Conservation (phyloP, 2,888 invertebrate species). For the Sesamia inferens region DNA sequence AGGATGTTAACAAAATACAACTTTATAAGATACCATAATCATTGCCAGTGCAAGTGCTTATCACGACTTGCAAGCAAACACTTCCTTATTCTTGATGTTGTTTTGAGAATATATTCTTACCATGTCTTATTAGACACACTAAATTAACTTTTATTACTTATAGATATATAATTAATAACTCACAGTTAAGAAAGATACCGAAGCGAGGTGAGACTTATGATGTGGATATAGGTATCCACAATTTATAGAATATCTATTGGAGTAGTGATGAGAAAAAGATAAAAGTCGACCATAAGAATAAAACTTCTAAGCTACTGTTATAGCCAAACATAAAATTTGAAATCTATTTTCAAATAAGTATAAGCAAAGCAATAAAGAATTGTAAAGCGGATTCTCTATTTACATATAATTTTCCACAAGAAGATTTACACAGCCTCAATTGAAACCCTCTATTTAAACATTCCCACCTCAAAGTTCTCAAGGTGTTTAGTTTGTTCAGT, state of each 20-base stretch:
- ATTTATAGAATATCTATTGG: conserved; percentile 16
- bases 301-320: neutral
- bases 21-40: neutral
- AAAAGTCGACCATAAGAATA: neutral
- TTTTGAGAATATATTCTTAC: neutral
- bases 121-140: neutral
- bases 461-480: conserved; percentile 34
- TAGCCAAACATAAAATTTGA: neutral
- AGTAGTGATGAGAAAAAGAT: neutral
- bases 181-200: conserved; percentile 29
- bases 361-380: neutral
- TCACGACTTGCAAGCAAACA: neutral
- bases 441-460: conserved; percentile 15
- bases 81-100: neutral
- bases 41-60: neutral
- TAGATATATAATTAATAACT: conserved; percentile 11
- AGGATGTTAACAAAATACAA: neutral
- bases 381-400: neutral
- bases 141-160: neutral
- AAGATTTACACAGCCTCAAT: conserved; percentile 7
- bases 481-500: conserved; percentile 52
- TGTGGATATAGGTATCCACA: conserved; percentile 8
- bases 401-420: neutral
- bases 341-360: neutral
- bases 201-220: conserved; percentile 23